phyloP scores from a whole-genome alignment of 2,113 vertebrate genomes.

The Callipepla squamata region DNA sequence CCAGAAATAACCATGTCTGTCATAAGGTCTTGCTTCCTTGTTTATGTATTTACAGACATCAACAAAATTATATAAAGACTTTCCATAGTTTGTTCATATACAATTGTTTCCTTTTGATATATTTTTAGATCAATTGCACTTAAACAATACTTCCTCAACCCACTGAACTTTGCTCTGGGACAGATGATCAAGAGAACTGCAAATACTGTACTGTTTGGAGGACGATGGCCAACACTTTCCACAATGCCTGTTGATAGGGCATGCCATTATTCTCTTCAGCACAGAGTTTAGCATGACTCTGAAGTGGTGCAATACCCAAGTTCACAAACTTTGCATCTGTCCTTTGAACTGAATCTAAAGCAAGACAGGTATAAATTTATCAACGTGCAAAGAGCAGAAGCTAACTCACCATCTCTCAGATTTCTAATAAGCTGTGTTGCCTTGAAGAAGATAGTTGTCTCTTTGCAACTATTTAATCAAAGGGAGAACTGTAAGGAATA shows the following conservation, averaged over 20 bases:
- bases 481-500: not conserved
- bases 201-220: not conserved
- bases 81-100: not conserved
- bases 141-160: slow-evolving; percentile 28
- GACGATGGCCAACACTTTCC: not conserved
- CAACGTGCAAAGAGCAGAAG: not conserved
- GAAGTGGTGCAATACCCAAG: not conserved
- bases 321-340: not conserved
- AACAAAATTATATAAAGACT: slow-evolving; percentile 42
- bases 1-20: slow-evolving; percentile 61
- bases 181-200: slow-evolving; percentile 1
- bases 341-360: not conserved
- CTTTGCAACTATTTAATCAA: not conserved
- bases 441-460: not conserved
- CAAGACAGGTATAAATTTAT: not conserved
- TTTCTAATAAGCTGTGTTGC: not conserved
- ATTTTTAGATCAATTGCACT: slow-evolving; percentile 51
- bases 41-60: slow-evolving; percentile 57
- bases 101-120: slow-evolving; percentile 25
- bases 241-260: not conserved
- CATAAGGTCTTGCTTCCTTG: slow-evolving; percentile 59
- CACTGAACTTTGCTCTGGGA: slow-evolving; percentile 31
- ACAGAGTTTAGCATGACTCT: not conserved
- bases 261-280: not conserved
- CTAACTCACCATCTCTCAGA: not conserved